These are phyloP conservation scores for Planococcus citri DNA, from an alignment of 1,140 invertebrate species.

Conservation along the genomic window DNA sequence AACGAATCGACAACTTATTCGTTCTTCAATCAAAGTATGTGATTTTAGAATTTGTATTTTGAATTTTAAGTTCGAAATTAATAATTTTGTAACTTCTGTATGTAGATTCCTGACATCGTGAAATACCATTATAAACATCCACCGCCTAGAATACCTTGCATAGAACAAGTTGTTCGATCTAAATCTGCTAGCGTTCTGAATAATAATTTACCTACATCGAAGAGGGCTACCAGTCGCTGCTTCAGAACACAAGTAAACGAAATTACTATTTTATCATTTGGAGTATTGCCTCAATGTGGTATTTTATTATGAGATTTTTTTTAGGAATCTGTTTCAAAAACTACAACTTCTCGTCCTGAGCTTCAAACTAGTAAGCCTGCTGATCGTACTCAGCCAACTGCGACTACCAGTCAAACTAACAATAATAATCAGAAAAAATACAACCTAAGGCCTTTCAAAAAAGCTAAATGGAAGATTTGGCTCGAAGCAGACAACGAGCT, in stretches of 20 bases:
- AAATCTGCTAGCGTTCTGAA: background rate
- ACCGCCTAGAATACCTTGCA: background rate
- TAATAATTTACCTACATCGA: background rate
- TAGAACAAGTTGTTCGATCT: background rate
- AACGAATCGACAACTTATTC: background rate
- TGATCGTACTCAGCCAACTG: too few relatives aligned
- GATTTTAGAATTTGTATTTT: background rate
- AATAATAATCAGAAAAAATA: background rate
- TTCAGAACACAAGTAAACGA: too few relatives aligned
- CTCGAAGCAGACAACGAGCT: too few relatives aligned
- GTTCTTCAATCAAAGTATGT: background rate
- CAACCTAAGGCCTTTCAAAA: background rate
- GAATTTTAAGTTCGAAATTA: background rate
- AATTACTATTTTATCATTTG: too few relatives aligned
- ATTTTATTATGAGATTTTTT: too few relatives aligned
- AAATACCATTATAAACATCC: conserved; percentile 14
- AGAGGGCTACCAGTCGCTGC: too few relatives aligned
- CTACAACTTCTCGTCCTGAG: too few relatives aligned
- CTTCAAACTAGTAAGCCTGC: too few relatives aligned
- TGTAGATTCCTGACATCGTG: background rate
- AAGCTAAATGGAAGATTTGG: background rate
- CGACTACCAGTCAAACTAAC: too few relatives aligned
- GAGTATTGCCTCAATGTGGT: too few relatives aligned
- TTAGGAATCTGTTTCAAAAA: too few relatives aligned
- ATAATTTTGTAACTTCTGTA: background rate